These are phyloP conservation scores for Euzetes globulus DNA, from an alignment of 2,888 invertebrate species.

Conservation along the genomic window DNA sequence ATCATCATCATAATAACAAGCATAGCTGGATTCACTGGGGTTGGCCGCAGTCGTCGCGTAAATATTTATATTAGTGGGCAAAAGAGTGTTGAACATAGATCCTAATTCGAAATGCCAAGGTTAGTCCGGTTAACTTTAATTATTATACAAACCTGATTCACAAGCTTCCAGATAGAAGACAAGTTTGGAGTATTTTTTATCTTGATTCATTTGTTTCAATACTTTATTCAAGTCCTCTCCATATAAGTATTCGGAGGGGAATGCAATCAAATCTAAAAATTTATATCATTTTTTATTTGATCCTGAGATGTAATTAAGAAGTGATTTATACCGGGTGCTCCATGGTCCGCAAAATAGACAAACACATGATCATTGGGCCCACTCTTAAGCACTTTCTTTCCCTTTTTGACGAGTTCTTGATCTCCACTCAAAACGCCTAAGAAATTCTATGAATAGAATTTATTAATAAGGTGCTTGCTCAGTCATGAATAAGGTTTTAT, in stretches of 20 bases:
- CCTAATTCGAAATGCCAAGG: background rate
- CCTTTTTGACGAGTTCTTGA: slow-evolving; percentile 37
- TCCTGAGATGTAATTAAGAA: background rate
- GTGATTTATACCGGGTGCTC: slow-evolving; percentile 51
- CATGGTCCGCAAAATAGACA: slow-evolving; percentile 58
- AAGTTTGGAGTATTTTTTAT: slow-evolving; percentile 51
- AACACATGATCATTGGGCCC: slow-evolving; percentile 53
- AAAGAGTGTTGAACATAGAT: slow-evolving; percentile 54
- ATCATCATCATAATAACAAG: slow-evolving; percentile 53
- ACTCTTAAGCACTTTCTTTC: slow-evolving; percentile 43
- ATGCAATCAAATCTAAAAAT: slow-evolving; percentile 47
- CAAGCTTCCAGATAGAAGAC: slow-evolving; percentile 58
- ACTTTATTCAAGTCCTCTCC: slow-evolving; percentile 45
- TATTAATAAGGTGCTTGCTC: too few relatives aligned
- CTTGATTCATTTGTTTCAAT: slow-evolving; percentile 48
- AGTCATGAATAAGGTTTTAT: too few relatives aligned
- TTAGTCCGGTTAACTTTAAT: background rate
- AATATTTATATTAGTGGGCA: slow-evolving; percentile 50
- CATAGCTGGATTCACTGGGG: slow-evolving; percentile 54
- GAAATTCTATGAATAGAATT: slow-evolving; percentile 47
- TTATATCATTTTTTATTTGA: background rate
- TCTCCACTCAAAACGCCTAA: slow-evolving; percentile 55
- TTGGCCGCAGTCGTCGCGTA: slow-evolving; percentile 53
- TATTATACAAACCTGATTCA: slow-evolving; percentile 56
- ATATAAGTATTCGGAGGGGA: slow-evolving; percentile 49